Evolutionary conservation across 2,797 vertebrate genomes (phyloP).

Genomic region (Anguilla pacifica): DNA sequence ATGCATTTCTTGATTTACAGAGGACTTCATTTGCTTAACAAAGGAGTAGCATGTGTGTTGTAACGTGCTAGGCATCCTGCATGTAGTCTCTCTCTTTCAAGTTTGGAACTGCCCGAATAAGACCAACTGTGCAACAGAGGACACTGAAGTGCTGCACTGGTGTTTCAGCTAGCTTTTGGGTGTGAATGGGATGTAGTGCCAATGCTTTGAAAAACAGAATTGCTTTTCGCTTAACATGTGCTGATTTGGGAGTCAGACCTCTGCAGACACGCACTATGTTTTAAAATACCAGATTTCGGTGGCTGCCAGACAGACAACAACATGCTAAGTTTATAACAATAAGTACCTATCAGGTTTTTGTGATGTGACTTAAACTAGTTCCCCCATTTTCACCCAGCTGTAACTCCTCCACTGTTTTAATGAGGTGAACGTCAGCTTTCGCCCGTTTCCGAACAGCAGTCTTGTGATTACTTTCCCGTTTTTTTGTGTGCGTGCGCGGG

Average conservation of each 20-base stretch:
- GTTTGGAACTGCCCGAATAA: background rate
- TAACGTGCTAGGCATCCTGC: background rate
- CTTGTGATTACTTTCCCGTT: conserved; percentile 56
- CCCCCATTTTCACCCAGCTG: conserved; percentile 44
- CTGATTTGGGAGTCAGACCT: background rate
- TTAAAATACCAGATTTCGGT: background rate
- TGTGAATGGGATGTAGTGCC: background rate
- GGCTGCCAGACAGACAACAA: background rate
- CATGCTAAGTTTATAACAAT: conserved; percentile 44
- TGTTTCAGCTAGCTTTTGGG: background rate
- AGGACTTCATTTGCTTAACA: background rate
- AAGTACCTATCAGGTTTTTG: conserved; percentile 56
- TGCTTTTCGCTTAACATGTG: conserved; percentile 2
- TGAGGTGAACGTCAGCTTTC: conserved; percentile 89
- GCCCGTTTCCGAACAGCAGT: conserved; percentile 75
- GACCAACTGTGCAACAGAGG: background rate
- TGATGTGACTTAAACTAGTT: conserved; percentile 67
- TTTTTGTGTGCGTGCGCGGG: conserved; percentile 59
- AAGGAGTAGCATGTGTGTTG: background rate
- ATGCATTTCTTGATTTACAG: background rate
- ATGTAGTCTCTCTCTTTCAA: background rate
- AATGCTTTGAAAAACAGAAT: background rate
- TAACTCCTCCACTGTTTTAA: conserved; percentile 77
- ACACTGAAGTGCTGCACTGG: background rate
- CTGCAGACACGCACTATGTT: too few species aligned